phyloP scores from a whole-genome alignment of 2,113 vertebrate species.

The Petrocephalus microphthalmus region DNA sequence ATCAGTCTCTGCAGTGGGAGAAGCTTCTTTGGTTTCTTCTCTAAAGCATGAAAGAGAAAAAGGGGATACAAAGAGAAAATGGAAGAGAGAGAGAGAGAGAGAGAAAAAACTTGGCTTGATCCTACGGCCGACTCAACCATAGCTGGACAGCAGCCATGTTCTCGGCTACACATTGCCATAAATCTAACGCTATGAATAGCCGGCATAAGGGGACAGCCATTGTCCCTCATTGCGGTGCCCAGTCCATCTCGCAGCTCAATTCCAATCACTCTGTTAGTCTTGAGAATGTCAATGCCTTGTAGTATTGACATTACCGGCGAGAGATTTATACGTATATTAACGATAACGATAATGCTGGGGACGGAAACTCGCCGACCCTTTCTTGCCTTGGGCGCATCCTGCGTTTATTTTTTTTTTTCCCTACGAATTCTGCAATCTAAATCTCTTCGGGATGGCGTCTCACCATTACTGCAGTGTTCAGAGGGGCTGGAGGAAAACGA shows the following conservation, averaged over 20 bases:
- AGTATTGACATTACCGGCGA: background rate
- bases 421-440: background rate
- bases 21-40: background rate
- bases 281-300: background rate
- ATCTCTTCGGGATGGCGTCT: background rate
- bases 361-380: background rate
- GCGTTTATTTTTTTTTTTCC: background rate
- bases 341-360: background rate
- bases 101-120: background rate
- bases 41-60: background rate
- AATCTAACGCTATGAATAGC: background rate
- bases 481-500: background rate
- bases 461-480: background rate
- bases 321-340: background rate
- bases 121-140: background rate
- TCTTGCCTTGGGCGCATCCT: background rate
- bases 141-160: background rate
- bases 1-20: background rate
- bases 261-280: constrained; percentile 2
- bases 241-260: background rate
- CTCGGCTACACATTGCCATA: background rate
- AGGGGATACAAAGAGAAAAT: background rate
- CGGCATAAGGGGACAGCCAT: background rate
- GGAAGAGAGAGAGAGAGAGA: background rate
- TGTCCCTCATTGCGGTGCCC: background rate